phyloP scores from a whole-genome alignment of 2,113 vertebrate species.

The Pycnonotus jocosus region DNA sequence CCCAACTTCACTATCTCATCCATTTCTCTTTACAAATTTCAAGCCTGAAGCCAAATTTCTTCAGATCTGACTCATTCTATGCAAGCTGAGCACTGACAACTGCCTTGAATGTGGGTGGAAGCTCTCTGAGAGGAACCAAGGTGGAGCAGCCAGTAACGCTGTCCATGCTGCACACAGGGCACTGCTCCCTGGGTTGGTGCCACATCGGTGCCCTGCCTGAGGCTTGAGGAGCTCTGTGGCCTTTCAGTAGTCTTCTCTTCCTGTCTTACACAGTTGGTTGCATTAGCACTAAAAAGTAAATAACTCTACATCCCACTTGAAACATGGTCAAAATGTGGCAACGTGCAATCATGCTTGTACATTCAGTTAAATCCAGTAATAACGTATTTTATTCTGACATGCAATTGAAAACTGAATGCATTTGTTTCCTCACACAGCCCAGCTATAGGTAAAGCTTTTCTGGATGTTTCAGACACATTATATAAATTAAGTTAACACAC shows the following conservation, averaged over 20 bases:
- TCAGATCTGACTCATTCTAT: background rate
- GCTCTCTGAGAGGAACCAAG: background rate
- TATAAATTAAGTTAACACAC: background rate
- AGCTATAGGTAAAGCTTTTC: background rate
- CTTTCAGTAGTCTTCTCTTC: background rate
- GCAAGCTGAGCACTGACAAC: background rate
- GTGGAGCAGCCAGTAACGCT: background rate
- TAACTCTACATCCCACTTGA: background rate
- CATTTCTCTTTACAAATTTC: background rate
- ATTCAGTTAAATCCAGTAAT: background rate
- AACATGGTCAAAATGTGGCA: background rate
- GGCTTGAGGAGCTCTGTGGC: background rate
- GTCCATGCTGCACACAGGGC: accelerated
- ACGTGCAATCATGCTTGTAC: background rate
- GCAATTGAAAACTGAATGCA: background rate
- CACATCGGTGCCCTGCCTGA: background rate
- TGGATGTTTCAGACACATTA: background rate
- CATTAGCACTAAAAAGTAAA: background rate
- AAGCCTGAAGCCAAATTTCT: background rate
- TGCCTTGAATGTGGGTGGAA: background rate
- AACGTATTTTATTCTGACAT: background rate
- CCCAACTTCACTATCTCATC: background rate
- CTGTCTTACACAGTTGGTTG: background rate
- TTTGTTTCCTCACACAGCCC: background rate
- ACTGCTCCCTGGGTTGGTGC: background rate